Percentiles rank a stretch among this genome's conserved stretches.
Evolutionary conservation across 2,888 invertebrate species (phyloP).

Genomic region (Standfussiana lucernea): DNA sequence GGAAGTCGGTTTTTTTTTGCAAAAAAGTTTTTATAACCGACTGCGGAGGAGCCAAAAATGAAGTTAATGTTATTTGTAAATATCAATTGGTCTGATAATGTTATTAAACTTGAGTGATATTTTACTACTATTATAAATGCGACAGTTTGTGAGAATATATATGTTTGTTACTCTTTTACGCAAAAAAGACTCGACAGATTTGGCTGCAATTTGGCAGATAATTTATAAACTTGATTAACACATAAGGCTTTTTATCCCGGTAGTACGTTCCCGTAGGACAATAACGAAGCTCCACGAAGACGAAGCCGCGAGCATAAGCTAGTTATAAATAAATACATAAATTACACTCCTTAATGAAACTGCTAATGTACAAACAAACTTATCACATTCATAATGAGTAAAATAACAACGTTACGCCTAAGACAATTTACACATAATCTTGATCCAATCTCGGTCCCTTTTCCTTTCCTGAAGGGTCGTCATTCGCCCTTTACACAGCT

Average conservation of each 20-base stretch:
- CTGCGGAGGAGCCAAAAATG: not conserved
- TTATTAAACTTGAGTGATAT: no score
- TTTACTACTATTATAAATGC: not conserved
- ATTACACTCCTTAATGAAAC: not conserved
- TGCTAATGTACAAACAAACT: not conserved
- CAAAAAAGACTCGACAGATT: not conserved
- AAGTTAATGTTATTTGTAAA: not conserved
- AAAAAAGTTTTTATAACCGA: no score
- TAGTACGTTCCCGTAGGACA: no score
- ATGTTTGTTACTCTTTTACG: not conserved
- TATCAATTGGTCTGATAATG: not conserved
- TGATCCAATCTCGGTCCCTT: conserved; percentile 49
- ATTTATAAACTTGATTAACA: not conserved
- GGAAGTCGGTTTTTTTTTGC: no score
- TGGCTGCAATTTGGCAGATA: not conserved
- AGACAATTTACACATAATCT: conserved; percentile 61
- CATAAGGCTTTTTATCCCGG: no score
- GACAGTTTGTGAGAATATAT: not conserved
- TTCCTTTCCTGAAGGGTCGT: conserved; percentile 44
- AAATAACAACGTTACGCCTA: conserved; percentile 41
- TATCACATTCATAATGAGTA: conserved; percentile 19
- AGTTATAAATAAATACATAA: no score
- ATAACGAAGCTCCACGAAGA: no score
- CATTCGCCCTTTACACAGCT: conserved; percentile 53
- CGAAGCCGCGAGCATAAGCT: not conserved